Evolutionary conservation across 2,797 vertebrate species (phyloP).

Genomic region (Mormyrops boulengeri): DNA sequence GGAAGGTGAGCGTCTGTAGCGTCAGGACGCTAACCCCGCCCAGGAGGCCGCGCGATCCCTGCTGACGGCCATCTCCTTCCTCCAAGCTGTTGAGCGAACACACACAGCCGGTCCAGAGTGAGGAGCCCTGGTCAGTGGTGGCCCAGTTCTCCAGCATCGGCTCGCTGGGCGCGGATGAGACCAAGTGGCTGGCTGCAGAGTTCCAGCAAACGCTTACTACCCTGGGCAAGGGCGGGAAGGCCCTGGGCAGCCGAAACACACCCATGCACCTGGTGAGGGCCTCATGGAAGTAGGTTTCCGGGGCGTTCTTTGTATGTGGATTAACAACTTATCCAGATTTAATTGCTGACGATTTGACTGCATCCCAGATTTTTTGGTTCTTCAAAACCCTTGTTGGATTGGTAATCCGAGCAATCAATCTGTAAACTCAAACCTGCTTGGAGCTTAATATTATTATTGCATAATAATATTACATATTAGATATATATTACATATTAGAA

Average conservation of each 20-base stretch:
- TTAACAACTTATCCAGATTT: background rate
- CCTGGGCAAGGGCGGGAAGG: constrained; percentile 47
- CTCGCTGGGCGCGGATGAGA: constrained; percentile 84
- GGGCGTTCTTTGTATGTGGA: background rate
- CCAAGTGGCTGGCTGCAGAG: constrained; percentile 87
- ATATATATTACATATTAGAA: background rate
- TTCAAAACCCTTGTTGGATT: background rate
- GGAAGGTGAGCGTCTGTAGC: constrained; percentile 67
- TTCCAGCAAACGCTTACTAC: constrained; percentile 80
- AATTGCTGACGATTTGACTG: background rate
- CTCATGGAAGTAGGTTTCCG: background rate
- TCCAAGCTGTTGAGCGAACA: constrained; percentile 71
- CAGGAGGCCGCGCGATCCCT: background rate
- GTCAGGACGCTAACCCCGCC: background rate
- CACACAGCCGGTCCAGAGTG: constrained; percentile 40
- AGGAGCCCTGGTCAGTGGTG: constrained; percentile 76
- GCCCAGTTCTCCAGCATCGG: constrained; percentile 97
- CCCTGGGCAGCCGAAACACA: constrained; percentile 45
- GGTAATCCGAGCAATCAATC: background rate
- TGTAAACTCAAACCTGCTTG: background rate
- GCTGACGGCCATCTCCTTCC: background rate
- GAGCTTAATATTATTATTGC: no score
- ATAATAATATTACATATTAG: background rate
- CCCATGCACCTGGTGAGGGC: constrained; percentile 75
- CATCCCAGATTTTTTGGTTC: background rate